Base-by-base conservation (phyloP, 1,140 invertebrate species). In the Cydia pomonella region DNA sequence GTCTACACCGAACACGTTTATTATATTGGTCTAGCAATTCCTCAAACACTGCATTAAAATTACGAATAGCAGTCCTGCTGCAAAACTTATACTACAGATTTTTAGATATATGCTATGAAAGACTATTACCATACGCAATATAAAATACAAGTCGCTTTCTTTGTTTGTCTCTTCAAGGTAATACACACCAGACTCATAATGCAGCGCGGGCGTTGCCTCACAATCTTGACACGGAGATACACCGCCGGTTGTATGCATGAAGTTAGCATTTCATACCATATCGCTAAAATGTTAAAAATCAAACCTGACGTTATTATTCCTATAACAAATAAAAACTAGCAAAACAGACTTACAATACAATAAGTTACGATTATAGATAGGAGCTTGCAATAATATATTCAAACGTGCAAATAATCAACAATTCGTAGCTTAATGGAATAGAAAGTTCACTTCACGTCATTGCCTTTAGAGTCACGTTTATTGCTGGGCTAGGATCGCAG, bases 401-500 rank as follows among this genome's bases (percentile, higher is more conserved):
- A 90, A 89, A 91, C 85, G 88, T 90, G 89, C 87, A 88, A 91
- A 91, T 82, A 79, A 86, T 83, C 80, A 79, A 83, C 79, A 78
- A 79, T 74, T 82, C 80, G 79, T 80, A 83, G 82, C 81, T 80
- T 85, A 81, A 44, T 75, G 75, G 76, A 80, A 78, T 78, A 81
- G 75, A 82, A 81, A 83, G 79, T 73, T 84, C 83, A 84, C 86
- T 86, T 82, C 79, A 77, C 75, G n/a, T 23, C 50, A 18, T 18
- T 53, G 73, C 72, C 27, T 66, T 77, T 78, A 78, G 77, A 81
- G 80, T 83, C 78, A 80, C 53, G 29, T 79, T 82, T 86, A 83
- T 87, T 87, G 87, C 85, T 92, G 86, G 85, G 84, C 86, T 92
- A 91, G 80, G 90, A 92, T 75, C 89, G 89, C 44, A 92, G 84